Percentiles rank a stretch among this genome's conserved stretches.
Conservation (phyloP, 2,113 vertebrate species). For the Microcebus ravelobensis region DNA sequence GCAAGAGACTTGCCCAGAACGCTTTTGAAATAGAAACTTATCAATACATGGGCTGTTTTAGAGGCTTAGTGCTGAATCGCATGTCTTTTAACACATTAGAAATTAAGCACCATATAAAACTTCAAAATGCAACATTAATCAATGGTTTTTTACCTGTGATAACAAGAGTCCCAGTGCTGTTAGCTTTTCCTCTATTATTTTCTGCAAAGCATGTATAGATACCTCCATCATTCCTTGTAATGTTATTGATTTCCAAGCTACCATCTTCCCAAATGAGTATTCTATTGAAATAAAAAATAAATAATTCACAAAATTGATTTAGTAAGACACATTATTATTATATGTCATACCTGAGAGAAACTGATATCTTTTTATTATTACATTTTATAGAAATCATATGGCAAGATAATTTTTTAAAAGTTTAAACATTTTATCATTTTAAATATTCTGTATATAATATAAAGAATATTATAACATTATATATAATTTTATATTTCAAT, state of each 20-base stretch:
- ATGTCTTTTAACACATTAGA: not conserved
- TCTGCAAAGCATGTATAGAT: conserved; percentile 96
- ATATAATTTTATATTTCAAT: too few relatives aligned
- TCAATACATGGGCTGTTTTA: not conserved
- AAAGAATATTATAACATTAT: too few relatives aligned
- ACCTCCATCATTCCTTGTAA: conserved; percentile 93
- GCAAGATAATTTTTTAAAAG: not conserved
- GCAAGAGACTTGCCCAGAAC: not conserved
- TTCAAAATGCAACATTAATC: not conserved
- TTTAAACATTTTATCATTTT: not conserved
- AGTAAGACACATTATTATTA: not conserved
- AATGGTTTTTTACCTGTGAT: conserved; percentile 89
- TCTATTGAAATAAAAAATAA: conserved; percentile 81
- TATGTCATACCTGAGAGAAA: not conserved
- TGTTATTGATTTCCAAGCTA: conserved; percentile 95
- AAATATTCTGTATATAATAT: too few relatives aligned
- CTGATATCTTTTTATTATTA: not conserved
- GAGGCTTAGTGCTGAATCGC: not conserved
- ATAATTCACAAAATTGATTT: not conserved
- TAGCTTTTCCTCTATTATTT: conserved; percentile 95
- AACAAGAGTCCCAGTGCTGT: conserved; percentile 92
- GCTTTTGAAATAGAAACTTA: not conserved
- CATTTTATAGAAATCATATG: not conserved
- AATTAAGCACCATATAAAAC: not conserved
- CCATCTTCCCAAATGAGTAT: conserved; percentile 95